phyloP scores from a whole-genome alignment of 2,797 vertebrate genomes.

The Syncerus caffer region DNA sequence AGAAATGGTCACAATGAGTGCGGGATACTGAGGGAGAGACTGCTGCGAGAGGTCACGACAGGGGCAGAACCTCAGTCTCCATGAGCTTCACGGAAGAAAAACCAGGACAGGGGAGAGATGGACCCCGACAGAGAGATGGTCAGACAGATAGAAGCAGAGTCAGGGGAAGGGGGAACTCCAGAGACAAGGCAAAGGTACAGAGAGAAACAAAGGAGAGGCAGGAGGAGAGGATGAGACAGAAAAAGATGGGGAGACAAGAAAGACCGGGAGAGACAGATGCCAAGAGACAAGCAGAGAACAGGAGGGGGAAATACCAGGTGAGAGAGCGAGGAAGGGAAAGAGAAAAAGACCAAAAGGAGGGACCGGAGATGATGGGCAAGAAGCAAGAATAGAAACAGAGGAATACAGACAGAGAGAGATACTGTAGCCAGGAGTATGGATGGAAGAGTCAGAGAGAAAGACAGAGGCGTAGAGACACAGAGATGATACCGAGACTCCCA shows the following conservation, averaged over 20 bases:
- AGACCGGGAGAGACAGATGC: neutral
- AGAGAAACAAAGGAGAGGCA: neutral
- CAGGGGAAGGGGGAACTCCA: accelerated
- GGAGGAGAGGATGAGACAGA: neutral
- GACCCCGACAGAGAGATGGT: neutral
- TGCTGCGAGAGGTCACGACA: neutral
- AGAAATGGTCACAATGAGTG: neutral
- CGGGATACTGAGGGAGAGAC: neutral
- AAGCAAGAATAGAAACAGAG: neutral
- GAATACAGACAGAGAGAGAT: neutral
- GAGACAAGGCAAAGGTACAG: neutral
- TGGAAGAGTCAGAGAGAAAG: neutral
- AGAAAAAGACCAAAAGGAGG: neutral
- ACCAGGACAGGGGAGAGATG: neutral
- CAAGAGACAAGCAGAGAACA: neutral
- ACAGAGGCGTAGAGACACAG: neutral
- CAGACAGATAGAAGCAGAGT: neutral
- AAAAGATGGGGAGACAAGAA: neutral
- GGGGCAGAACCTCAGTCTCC: neutral
- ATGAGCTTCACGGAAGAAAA: neutral
- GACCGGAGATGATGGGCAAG: neutral
- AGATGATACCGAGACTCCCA: neutral
- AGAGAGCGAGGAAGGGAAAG: neutral
- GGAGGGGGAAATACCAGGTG: neutral
- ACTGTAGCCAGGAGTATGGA: neutral